phyloP scores from a whole-genome alignment of 2,888 invertebrate genomes.

The Lydus trimaculatus region DNA sequence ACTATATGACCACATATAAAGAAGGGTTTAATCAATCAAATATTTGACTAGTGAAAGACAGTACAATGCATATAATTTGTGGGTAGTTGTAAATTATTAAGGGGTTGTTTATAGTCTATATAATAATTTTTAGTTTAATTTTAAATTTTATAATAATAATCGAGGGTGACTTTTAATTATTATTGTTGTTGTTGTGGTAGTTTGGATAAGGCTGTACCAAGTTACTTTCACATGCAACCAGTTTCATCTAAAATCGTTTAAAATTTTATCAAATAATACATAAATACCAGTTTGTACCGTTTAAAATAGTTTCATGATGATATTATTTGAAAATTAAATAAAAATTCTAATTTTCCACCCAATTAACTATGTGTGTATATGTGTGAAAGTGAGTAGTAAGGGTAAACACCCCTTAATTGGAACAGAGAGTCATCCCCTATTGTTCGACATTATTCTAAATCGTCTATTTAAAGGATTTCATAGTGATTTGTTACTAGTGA shows the following conservation, averaged over 20 bases:
- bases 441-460: not conserved
- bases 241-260: not conserved
- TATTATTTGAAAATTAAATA: not conserved
- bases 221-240: not conserved
- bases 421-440: not conserved
- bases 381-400: not conserved
- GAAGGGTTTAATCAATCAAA: constrained; percentile 50
- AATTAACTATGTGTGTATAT: not conserved
- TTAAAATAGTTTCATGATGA: not conserved
- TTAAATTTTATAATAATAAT: not conserved
- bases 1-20: not conserved
- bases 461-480: not conserved
- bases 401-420: not conserved
- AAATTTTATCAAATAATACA: not conserved
- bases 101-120: not conserved
- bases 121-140: not conserved
- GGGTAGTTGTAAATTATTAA: constrained; percentile 25
- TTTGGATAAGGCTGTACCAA: not conserved
- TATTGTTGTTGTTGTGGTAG: not conserved
- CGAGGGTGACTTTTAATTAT: not conserved
- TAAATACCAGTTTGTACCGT: not conserved
- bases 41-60: constrained; percentile 44
- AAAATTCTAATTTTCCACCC: not conserved
- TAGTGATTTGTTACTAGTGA: not conserved
- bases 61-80: constrained; percentile 34